Evolutionary conservation across 2,888 invertebrate genomes (phyloP).

Genomic region (Volucella zonaria): DNA sequence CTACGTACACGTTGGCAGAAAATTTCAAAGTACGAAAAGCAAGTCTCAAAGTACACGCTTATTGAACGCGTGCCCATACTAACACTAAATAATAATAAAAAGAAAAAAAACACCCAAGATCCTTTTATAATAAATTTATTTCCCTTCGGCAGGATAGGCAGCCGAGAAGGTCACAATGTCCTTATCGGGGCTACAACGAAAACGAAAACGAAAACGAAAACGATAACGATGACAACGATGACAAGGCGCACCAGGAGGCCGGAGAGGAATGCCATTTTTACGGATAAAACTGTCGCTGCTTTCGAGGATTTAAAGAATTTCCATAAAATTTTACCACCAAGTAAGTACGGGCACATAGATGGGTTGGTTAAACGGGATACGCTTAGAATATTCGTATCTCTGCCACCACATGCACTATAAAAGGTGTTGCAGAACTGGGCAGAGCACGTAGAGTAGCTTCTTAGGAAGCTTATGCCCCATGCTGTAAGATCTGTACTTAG

Average conservation of each 20-base stretch:
- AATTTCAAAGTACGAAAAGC: slow-evolving; percentile 35
- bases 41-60: slow-evolving; percentile 1
- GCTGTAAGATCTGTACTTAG: slow-evolving; percentile 4
- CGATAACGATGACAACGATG: not conserved
- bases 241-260: not conserved
- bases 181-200: slow-evolving; percentile 27
- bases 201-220: slow-evolving; percentile 32
- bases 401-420: not conserved
- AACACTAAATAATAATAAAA: slow-evolving; percentile 10
- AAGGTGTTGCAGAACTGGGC: not conserved
- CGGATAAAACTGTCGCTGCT: slow-evolving; percentile 58
- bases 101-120: slow-evolving; percentile 14
- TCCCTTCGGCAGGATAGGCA: slow-evolving; percentile 46
- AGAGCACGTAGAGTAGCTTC: slow-evolving; percentile 31
- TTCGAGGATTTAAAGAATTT: slow-evolving; percentile 64
- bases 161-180: slow-evolving; percentile 16
- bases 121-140: slow-evolving; percentile 39
- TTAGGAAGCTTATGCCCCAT: slow-evolving; percentile 23
- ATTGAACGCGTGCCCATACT: slow-evolving; percentile 13
- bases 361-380: not conserved
- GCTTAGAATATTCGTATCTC: not conserved
- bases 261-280: slow-evolving; percentile 44
- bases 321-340: slow-evolving; percentile 61
- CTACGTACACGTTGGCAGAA: slow-evolving; percentile 46
- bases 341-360: slow-evolving; percentile 38